A percentile compares a stretch with the other conserved stretches of the same genome.
These are phyloP conservation scores for Diploptera punctata DNA, from an alignment of 2,888 invertebrate species.

Conservation along the genomic window DNA sequence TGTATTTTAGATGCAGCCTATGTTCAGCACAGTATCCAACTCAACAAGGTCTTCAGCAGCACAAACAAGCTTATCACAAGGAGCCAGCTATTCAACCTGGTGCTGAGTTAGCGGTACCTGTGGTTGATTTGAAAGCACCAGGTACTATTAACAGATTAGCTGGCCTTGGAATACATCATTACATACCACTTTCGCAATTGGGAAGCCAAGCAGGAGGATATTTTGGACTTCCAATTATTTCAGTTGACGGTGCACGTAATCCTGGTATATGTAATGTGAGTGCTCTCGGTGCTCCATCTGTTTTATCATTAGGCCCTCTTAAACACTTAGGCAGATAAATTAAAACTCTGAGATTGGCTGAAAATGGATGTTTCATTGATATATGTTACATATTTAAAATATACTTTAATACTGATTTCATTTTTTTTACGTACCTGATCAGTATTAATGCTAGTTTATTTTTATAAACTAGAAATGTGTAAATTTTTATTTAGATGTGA, in stretches of 20 bases:
- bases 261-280: slow-evolving; percentile 64
- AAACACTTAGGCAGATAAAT: slow-evolving; percentile 56
- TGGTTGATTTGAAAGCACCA: slow-evolving; percentile 74
- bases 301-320: slow-evolving; percentile 75
- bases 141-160: slow-evolving; percentile 68
- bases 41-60: slow-evolving; percentile 62
- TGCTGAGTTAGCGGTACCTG: slow-evolving; percentile 72
- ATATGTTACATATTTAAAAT: too few relatives aligned
- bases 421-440: too few relatives aligned
- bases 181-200: slow-evolving; percentile 73
- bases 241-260: slow-evolving; percentile 68
- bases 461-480: too few relatives aligned
- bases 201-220: slow-evolving; percentile 65
- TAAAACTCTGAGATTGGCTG: not conserved
- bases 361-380: slow-evolving; percentile 14
- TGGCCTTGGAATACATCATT: slow-evolving; percentile 73
- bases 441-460: too few relatives aligned
- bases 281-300: slow-evolving; percentile 72
- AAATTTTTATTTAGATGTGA: too few relatives aligned
- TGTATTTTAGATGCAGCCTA: slow-evolving; percentile 64
- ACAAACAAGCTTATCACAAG: slow-evolving; percentile 68
- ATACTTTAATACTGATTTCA: too few relatives aligned
- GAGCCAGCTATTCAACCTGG: slow-evolving; percentile 52
- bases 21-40: slow-evolving; percentile 78
- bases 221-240: slow-evolving; percentile 75